Conservation (phyloP, 2,888 invertebrate genomes). For the Ophioninae sp. region DNA sequence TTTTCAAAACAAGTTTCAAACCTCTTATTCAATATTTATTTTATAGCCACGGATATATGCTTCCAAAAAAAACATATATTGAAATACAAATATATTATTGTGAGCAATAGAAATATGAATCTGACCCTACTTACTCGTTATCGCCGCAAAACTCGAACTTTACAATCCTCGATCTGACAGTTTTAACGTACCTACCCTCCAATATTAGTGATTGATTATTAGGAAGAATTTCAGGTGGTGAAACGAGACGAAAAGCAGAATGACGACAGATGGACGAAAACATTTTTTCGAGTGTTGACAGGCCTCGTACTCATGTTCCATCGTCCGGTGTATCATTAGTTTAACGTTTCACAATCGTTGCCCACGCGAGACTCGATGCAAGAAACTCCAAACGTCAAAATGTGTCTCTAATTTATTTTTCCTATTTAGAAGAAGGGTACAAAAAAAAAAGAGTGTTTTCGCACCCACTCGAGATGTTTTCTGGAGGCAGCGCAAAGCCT, state of each 20-base stretch:
- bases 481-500: slow-evolving; percentile 9
- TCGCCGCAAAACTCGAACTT: too few species aligned
- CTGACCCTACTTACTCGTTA: too few species aligned
- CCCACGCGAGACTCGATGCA: not conserved
- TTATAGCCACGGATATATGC: too few species aligned
- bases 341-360: not conserved
- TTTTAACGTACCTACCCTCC: too few species aligned
- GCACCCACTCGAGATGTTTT: slow-evolving; percentile 12
- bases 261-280: slow-evolving; percentile 27
- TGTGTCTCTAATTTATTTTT: slow-evolving; percentile 1
- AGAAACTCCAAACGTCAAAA: not conserved
- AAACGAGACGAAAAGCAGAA: slow-evolving; percentile 3
- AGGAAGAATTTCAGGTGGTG: not conserved
- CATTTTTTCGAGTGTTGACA: slow-evolving; percentile 38
- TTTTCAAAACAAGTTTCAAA: too few species aligned
- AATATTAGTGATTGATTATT: too few species aligned
- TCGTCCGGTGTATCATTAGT: slow-evolving; percentile 29
- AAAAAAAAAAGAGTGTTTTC: slow-evolving; percentile 11
- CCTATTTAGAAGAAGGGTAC: not conserved
- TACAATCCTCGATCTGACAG: too few species aligned
- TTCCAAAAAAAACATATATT: too few species aligned
- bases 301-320: not conserved
- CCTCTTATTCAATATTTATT: too few species aligned
- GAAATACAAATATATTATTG: too few species aligned
- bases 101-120: too few species aligned